Percentiles rank a stretch among this genome's conserved stretches.
phyloP scores from a whole-genome alignment of 2,797 vertebrate genomes.

The Yasuhikotakia modesta region DNA sequence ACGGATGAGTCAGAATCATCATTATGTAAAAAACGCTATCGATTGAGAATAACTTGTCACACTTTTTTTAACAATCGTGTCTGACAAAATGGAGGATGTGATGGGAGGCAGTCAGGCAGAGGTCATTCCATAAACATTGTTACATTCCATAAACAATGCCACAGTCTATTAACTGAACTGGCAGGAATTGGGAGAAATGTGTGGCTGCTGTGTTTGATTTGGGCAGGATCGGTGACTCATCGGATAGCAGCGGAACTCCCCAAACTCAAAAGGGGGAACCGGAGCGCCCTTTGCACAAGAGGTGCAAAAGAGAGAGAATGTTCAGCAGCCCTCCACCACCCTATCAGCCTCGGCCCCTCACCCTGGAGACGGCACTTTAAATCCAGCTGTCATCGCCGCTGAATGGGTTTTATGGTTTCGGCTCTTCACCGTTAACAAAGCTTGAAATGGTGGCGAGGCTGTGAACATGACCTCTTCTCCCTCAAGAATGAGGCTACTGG shows the following conservation, averaged over 20 bases:
- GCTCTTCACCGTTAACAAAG: conserved; percentile 68
- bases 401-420: conserved; percentile 69
- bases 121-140: not conserved
- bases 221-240: conserved; percentile 53
- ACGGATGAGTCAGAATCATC: not conserved
- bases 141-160: not conserved
- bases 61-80: not conserved
- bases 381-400: conserved; percentile 70
- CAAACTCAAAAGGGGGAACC: conserved; percentile 40
- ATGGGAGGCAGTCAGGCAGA: not conserved
- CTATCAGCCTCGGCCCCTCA: conserved; percentile 55
- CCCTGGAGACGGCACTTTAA: conserved; percentile 70
- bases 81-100: conserved; percentile 31
- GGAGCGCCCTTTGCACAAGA: conserved; percentile 53
- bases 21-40: too few relatives aligned
- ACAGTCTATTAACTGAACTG: not conserved
- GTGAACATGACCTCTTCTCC: conserved; percentile 36
- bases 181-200: conserved; percentile 13
- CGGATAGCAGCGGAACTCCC: conserved; percentile 41
- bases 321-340: conserved; percentile 49
- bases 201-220: conserved; percentile 59
- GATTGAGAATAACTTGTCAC: not conserved
- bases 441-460: conserved; percentile 62
- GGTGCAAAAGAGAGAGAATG: conserved; percentile 23
- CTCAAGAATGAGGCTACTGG: conserved; percentile 15